phyloP scores from a whole-genome alignment of 2,888 invertebrate genomes.

The Luffia ferchaultella region DNA sequence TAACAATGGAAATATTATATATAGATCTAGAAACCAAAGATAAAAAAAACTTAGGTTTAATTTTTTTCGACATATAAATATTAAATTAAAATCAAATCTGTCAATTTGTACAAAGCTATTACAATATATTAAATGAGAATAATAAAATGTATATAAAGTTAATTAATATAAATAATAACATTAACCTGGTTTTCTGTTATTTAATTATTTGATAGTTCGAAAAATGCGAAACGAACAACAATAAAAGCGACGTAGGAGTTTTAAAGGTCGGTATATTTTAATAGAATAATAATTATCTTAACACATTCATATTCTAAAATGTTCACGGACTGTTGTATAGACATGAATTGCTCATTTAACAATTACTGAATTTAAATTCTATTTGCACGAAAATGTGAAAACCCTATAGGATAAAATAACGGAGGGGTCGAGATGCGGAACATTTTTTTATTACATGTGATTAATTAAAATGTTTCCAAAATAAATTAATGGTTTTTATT shows the following conservation, averaged over 20 bases:
- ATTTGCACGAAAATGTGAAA: conserved; percentile 12
- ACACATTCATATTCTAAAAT: conserved; percentile 4
- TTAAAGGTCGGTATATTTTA: conserved; percentile 4
- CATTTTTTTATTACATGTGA: conserved; percentile 41
- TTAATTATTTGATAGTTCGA: neutral
- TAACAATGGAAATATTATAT: too few species aligned
- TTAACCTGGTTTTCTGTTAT: neutral
- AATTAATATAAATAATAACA: neutral
- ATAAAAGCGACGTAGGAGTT: neutral
- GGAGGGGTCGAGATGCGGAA: conserved; percentile 12
- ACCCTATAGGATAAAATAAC: neutral
- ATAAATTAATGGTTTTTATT: conserved; percentile 19
- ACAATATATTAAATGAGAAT: neutral
- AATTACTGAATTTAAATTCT: conserved; percentile 22
- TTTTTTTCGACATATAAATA: conserved; percentile 9
- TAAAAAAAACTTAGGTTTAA: conserved; percentile 7
- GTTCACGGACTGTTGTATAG: conserved; percentile 22
- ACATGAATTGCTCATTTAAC: conserved; percentile 30
- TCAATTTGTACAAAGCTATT: conserved; percentile 2
- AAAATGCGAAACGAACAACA: neutral
- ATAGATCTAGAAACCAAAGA: neutral
- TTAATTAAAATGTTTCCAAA: conserved; percentile 30
- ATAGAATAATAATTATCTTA: conserved; percentile 3
- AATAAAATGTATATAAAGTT: neutral
- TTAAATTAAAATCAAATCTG: conserved; percentile 6